Conservation (phyloP, 2,888 invertebrate genomes). For the Anorthoa munda region DNA sequence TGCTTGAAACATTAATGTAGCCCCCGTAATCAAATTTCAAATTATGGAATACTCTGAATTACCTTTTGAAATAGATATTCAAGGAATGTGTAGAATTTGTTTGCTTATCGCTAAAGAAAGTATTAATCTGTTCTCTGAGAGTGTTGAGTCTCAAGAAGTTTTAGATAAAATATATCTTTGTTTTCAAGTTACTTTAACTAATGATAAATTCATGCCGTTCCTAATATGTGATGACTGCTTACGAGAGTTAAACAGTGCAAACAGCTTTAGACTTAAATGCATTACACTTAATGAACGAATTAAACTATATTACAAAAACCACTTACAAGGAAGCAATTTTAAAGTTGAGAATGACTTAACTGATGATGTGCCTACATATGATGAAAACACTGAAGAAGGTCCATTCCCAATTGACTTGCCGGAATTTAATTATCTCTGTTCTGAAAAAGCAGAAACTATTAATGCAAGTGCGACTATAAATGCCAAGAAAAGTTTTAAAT, state of each 20-base stretch:
- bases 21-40: neutral
- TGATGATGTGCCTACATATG: conserved; percentile 10
- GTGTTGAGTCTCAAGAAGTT: conserved; percentile 72
- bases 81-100: conserved; percentile 79
- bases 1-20: neutral
- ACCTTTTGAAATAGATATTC: conserved; percentile 45
- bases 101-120: conserved; percentile 65
- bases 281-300: conserved; percentile 78
- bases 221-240: conserved; percentile 79
- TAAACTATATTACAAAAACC: conserved; percentile 52
- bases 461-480: conserved; percentile 8
- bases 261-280: conserved; percentile 82
- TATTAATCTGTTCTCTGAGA: conserved; percentile 71
- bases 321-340: conserved; percentile 27
- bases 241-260: conserved; percentile 76
- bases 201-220: conserved; percentile 75
- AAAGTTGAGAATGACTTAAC: conserved; percentile 36
- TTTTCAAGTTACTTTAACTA: conserved; percentile 78
- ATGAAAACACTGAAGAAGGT: conserved; percentile 55
- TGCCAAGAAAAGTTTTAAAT: conserved; percentile 63
- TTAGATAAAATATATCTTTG: conserved; percentile 78
- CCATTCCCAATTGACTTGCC: conserved; percentile 12
- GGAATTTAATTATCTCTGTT: conserved; percentile 36
- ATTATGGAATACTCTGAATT: conserved; percentile 30
- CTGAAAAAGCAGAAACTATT: neutral